Evolutionary conservation across 1,140 invertebrate species (phyloP), one percentile per base, ranked within the genome.

Genomic region (Orchesella cincta): DNA sequence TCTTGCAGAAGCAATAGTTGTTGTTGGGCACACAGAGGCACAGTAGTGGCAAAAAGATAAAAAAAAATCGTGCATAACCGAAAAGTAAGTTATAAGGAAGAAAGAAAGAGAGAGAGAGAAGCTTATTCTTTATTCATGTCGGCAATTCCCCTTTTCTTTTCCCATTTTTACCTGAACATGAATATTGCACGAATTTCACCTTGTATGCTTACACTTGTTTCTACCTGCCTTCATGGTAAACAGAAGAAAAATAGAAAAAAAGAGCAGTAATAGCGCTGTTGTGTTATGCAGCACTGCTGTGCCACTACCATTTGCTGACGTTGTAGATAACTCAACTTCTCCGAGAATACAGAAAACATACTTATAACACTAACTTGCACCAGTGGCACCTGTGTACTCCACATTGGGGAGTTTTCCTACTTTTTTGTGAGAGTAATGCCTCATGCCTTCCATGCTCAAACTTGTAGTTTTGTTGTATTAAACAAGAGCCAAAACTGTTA

Each of bases 101-200:
- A 57, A n/a, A 57, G 52, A 57, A 23, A 26, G 23, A 57, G 23
- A 57, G 52, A 57, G 23, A 57, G 14, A 57, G 23, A 57, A n/a
- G 8, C 23, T 31, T 67, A 67, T 67, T 67, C 62, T 33, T 67
- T 67, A 67, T 67, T 67, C 62, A 67, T 67, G 62, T 33, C 31
- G 31, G 62, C 31, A 67, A 67, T 67, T 67, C 62, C 62, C 62
- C 62, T 67, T n/a, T 67, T 67, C 62, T 67, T 67, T 28, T 33
- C 31, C 62, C 62, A 67, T 67, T 67, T 67, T 33, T 33, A 67
- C 62, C 62, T 67, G 62, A 67, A 67, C 62, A 67, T 67, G 62
- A 67, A 67, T 67, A 67, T 67, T 67, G 33, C 62, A 67, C 3
- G 62, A 67, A 31, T 67, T 67, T 33, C 23, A 20, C 39, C 8